These are phyloP conservation scores for Mythimna loreyi DNA, from an alignment of 2,888 invertebrate genomes.

Conservation along the genomic window DNA sequence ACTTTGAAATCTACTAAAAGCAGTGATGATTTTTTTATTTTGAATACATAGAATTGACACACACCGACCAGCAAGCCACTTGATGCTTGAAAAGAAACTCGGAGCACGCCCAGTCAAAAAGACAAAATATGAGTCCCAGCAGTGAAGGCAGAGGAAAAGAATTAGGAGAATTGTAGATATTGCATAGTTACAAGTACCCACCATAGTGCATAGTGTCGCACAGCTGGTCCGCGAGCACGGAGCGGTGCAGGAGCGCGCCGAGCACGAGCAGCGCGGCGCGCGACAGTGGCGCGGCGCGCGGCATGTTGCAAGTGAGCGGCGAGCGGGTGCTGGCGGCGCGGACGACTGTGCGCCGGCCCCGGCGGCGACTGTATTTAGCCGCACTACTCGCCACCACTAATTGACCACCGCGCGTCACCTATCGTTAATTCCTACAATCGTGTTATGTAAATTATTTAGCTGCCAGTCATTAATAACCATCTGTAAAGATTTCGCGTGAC, in stretches of 20 bases:
- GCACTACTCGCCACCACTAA: constrained; percentile 18
- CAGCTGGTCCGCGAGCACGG: constrained; percentile 14
- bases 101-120: background rate
- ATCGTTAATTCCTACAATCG: constrained; percentile 39
- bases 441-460: constrained; percentile 39
- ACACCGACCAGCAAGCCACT: background rate
- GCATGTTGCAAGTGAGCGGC: constrained; percentile 1
- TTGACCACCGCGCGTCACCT: constrained; percentile 19
- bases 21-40: too few species aligned
- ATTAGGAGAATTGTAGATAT: background rate
- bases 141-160: background rate
- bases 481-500: constrained; percentile 37
- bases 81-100: background rate
- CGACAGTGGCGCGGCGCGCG: background rate
- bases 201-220: constrained; percentile 25
- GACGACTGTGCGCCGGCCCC: constrained; percentile 17
- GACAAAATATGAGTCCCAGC: background rate
- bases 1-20: too few species aligned
- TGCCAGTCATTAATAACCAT: constrained; percentile 28
- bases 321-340: background rate
- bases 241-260: background rate
- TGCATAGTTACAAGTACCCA: constrained; percentile 17
- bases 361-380: constrained; percentile 27
- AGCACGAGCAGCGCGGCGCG: background rate
- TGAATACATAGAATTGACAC: background rate